Conservation (phyloP, 2,113 vertebrate genomes). For the Ptychochromis oligacanthus region DNA sequence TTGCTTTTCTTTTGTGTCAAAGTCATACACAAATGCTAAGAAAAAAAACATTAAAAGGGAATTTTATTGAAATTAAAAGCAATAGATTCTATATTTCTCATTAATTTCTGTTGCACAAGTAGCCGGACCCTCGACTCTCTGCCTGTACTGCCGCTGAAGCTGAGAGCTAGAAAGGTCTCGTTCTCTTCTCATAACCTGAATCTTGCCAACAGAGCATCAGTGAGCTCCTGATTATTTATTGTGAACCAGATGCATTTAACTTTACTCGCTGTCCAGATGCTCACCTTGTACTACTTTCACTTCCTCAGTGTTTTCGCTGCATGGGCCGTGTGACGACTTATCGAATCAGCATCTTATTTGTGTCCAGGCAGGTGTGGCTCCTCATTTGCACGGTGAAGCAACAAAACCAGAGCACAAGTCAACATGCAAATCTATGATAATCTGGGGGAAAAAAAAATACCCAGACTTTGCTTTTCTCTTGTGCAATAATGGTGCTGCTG, state of each 20-base stretch:
- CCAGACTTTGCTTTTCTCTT: not conserved
- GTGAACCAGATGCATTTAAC: not conserved
- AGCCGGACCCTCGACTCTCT: not conserved
- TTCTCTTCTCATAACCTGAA: not conserved
- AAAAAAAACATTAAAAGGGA: not conserved
- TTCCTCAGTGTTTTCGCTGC: not conserved
- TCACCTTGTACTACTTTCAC: not conserved
- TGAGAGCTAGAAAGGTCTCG: not conserved
- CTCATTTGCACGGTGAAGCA: conserved; percentile 56
- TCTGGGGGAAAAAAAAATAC: not conserved
- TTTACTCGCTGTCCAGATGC: not conserved
- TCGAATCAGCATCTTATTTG: not conserved
- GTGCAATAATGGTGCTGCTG: too few species aligned
- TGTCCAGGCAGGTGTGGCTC: conserved; percentile 3
- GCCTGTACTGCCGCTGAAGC: not conserved
- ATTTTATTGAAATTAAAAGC: too few species aligned
- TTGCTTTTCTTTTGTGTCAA: too few species aligned
- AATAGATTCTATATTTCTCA: not conserved
- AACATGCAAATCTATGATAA: conserved; percentile 55
- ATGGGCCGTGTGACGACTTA: not conserved
- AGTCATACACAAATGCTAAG: too few species aligned
- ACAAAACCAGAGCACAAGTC: conserved; percentile 5
- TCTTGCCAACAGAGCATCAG: not conserved
- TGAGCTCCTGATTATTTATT: not conserved
- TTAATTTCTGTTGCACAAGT: not conserved